Evolutionary conservation across 2,797 vertebrate species (phyloP).

Genomic region (Botia kubotai): DNA sequence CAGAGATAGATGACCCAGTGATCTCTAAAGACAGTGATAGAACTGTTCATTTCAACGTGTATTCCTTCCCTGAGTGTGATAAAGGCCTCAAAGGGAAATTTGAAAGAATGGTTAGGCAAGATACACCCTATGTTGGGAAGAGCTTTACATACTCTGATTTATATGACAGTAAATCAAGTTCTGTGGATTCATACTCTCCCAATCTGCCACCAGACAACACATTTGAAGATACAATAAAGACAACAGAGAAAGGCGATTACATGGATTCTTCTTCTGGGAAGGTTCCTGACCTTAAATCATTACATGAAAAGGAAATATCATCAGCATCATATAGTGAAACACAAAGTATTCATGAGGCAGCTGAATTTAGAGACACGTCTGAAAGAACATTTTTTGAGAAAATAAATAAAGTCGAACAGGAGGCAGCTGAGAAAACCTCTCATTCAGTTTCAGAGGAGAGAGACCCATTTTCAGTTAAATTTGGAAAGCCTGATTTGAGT

Average conservation of each 20-base stretch:
- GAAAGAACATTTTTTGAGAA: constrained; percentile 36
- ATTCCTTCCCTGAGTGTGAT: constrained; percentile 74
- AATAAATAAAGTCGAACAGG: constrained; percentile 46
- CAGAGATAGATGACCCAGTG: constrained; percentile 56
- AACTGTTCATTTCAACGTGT: constrained; percentile 76
- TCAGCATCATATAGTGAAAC: constrained; percentile 69
- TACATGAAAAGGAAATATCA: constrained; percentile 77
- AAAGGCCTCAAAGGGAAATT: constrained; percentile 60
- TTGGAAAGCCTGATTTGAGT: constrained; percentile 40
- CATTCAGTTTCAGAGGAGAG: constrained; percentile 64
- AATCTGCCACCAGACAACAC: constrained; percentile 66
- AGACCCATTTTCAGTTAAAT: constrained; percentile 57
- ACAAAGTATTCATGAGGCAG: constrained; percentile 34
- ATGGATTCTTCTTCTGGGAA: constrained; percentile 48
- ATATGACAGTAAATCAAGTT: constrained; percentile 85
- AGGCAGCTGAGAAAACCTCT: constrained; percentile 45
- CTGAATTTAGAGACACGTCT: constrained; percentile 12
- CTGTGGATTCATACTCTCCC: constrained; percentile 71
- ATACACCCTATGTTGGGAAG: constrained; percentile 93
- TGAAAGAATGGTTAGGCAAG: constrained; percentile 85
- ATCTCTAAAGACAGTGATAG: constrained; percentile 69
- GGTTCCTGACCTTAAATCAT: constrained; percentile 32
- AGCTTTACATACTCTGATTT: constrained; percentile 93
- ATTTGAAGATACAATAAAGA: constrained; percentile 65
- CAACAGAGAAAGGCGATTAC: constrained; percentile 78